Base-by-base conservation (phyloP, 2,797 vertebrate species). In the Arrhamphus sclerolepis region DNA sequence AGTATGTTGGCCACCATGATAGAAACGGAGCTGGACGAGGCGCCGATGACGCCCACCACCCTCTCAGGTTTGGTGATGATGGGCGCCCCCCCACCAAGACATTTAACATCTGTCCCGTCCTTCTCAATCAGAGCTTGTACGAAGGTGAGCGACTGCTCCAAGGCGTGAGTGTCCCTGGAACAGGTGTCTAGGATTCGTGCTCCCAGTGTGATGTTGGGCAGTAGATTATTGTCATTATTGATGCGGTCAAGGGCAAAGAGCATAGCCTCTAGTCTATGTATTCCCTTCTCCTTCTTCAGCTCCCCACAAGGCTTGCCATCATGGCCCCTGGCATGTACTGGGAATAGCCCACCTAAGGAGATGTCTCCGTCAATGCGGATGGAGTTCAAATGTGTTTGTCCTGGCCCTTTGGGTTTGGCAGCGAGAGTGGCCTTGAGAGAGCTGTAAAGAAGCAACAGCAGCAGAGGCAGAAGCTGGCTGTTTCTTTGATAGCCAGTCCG, bases 1-100 rank as follows among this genome's bases (percentile, higher is more conserved):
- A 99, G 93, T 62, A 99, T 98, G 87, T 99, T 99, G 82, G 97
- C 97, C 89, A 99, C 97, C 97, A 99, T 99, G 87, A 99, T 99
- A 83, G 97, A 99, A 62, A 99, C 97, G 0, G 97, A 99, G 90
- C 97, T 99, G 77, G 95, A 97, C 0, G 97, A 99, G 16, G 97
- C 97, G 0, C 97, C 97, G 0, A 99, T 98, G 75, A 99, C 97
- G 0, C 96, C 97, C 28, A 97, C 97, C 80, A 99, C 97, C 1
- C 97, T 80, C 83, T 99, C 97, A 0, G 97, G 97, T 54, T 97
- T 97, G 86, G 96, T 96, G 91, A 99, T 95, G 89, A 99, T 95
- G 57, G 97, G 97, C 0, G 95, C 94, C 0, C 97, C 96, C 0
- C 97, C 97, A 0, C 94, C 95, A 61, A 95, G 90, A 0, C 97